phyloP scores from a whole-genome alignment of 2,888 invertebrate genomes.

The Willowsia nigromaculata region DNA sequence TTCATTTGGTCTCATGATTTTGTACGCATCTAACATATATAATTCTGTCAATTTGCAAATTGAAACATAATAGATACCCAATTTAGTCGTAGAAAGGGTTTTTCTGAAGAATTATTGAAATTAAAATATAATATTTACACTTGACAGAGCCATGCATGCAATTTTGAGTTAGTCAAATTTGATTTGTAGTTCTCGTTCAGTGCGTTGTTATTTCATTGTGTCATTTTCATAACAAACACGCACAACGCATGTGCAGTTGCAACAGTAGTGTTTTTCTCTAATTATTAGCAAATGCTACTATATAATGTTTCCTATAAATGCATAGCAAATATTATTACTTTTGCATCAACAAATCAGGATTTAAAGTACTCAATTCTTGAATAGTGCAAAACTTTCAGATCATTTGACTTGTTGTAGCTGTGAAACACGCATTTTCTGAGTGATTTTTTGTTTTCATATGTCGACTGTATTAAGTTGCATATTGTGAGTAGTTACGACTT shows the following conservation, averaged over 20 bases:
- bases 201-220: not conserved
- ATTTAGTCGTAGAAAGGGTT: too few species aligned
- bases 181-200: not conserved
- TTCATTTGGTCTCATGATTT: too few species aligned
- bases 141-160: too few species aligned
- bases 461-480: not conserved
- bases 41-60: too few species aligned
- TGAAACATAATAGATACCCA: too few species aligned
- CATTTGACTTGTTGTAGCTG: not conserved
- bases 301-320: too few species aligned
- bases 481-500: not conserved
- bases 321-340: not conserved
- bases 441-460: not conserved
- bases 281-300: not conserved
- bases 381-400: not conserved
- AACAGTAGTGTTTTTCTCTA: not conserved
- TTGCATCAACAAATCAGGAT: not conserved
- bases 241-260: slow-evolving; percentile 15
- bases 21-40: too few species aligned
- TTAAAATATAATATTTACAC: too few species aligned
- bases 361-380: not conserved
- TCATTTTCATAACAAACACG: not conserved
- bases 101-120: too few species aligned
- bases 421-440: not conserved
- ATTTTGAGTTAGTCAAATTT: not conserved